Percentiles rank a stretch among this genome's conserved stretches.
These are phyloP conservation scores for Xerus inauris DNA, from an alignment of 2,113 vertebrate genomes.

Conservation along the genomic window DNA sequence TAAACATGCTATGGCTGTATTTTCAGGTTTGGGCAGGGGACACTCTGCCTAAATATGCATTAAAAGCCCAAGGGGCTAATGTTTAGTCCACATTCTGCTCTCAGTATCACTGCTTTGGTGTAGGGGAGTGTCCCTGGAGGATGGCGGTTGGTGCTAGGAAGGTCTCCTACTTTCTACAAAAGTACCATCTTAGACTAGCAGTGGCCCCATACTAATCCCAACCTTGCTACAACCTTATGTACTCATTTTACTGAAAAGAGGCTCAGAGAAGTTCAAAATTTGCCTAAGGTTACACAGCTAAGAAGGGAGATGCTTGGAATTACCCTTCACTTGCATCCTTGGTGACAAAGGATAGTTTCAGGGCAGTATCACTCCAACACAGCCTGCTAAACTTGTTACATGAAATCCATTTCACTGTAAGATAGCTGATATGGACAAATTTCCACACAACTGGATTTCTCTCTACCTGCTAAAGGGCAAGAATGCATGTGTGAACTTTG, in stretches of 20 bases:
- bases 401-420: background rate
- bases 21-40: too few relatives aligned
- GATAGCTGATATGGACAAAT: constrained; percentile 49
- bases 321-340: background rate
- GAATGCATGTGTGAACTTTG: constrained; percentile 2
- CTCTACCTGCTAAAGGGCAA: constrained; percentile 51
- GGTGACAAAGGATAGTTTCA: constrained; percentile 43
- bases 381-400: constrained; percentile 44
- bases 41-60: background rate
- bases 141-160: accelerated
- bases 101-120: accelerated
- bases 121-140: accelerated
- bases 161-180: background rate
- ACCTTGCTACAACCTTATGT: background rate
- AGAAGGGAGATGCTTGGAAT: background rate
- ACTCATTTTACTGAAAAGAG: background rate
- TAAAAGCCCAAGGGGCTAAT: accelerated
- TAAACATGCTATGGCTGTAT: too few relatives aligned
- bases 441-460: constrained; percentile 65
- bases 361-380: background rate
- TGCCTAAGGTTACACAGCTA: too few relatives aligned
- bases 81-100: background rate
- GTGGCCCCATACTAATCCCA: accelerated
- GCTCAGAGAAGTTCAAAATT: background rate
- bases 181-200: accelerated